Percentiles rank a stretch among this genome's conserved stretches.
phyloP scores from a whole-genome alignment of 1,140 invertebrate species.

The Galleria mellonella region DNA sequence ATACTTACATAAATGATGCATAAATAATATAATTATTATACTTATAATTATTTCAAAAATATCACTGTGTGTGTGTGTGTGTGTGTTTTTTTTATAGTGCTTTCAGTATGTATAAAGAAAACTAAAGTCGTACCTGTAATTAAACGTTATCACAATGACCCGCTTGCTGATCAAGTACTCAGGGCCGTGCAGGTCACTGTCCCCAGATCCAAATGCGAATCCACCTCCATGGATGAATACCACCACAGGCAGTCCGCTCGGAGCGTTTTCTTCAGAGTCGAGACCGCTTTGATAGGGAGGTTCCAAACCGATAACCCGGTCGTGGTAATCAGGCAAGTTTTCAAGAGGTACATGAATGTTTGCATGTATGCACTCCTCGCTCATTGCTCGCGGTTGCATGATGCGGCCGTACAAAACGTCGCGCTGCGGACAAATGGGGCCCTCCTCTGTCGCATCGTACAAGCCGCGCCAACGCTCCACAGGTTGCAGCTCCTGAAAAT shows the following conservation, averaged over 20 bases:
- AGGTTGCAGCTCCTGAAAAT: slow-evolving; percentile 74
- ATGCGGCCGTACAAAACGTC: slow-evolving; percentile 38
- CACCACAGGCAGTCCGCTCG: slow-evolving; percentile 72
- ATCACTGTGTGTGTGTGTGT: too few relatives aligned
- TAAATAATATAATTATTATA: too few relatives aligned
- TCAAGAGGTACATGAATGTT: slow-evolving; percentile 46
- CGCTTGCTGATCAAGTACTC: slow-evolving; percentile 78
- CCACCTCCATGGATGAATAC: slow-evolving; percentile 86
- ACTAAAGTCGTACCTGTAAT: slow-evolving; percentile 72
- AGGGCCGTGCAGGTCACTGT: slow-evolving; percentile 74
- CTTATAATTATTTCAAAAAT: too few relatives aligned
- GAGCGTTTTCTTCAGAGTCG: not conserved
- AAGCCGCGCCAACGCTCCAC: slow-evolving; percentile 73
- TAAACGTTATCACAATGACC: slow-evolving; percentile 81
- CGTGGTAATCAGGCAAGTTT: slow-evolving; percentile 15
- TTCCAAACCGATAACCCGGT: slow-evolving; percentile 1
- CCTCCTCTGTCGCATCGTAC: slow-evolving; percentile 73
- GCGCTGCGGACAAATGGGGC: slow-evolving; percentile 71
- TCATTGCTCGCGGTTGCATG: slow-evolving; percentile 25
- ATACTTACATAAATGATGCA: too few relatives aligned
- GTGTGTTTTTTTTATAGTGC: too few relatives aligned
- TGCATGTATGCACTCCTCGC: slow-evolving; percentile 49
- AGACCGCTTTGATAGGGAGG: slow-evolving; percentile 10
- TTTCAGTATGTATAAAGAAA: too few relatives aligned
- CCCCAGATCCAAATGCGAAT: slow-evolving; percentile 78